Base-by-base conservation (phyloP, 1,140 invertebrate genomes). In the Sitophilus oryzae region DNA sequence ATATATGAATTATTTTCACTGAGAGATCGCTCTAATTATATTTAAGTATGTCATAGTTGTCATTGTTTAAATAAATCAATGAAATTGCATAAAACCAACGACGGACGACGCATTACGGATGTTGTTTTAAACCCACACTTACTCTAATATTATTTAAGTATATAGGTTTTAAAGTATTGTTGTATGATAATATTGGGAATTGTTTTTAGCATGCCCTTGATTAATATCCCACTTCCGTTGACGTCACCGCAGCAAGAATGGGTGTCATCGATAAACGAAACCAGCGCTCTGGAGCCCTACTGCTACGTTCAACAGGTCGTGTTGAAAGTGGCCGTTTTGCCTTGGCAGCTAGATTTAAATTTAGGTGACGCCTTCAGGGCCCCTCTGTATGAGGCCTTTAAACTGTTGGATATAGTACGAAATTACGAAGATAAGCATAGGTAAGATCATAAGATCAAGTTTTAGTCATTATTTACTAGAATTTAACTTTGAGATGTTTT, bases 291-390 rank as follows among this genome's bases (percentile, higher is more conserved):
- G 19, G 76, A 76, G 34, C 84, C 88, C 16, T 77, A 84, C 41
- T 78, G 88, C 21, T 95, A 88, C 72, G 79, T 96, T 16, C 92
- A 91, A 69, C 89, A 92, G 77, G 85, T 91, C 50, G 77, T 84
- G 21, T 70, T 86, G 56, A 74, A 77, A 48, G 67, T 69, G 3
- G 70, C 87, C 54, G 90, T 96, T 16, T 79, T 87, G 49, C 93
- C 93, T 55, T 96, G 93, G 93, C 80, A 79, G 43, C 76, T 80
- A 56, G 82, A 88, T 61, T 73, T 96, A 50, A 81, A 83, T 58
- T 72, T 93, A 57, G 84, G 85, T 66, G 93, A 96, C 80, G 91
- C 91, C 41, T 93, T 93, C 69, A 77, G 90, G 64, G 90, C 84
- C 16, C 91, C 93, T 21, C 74, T 96, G 1, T 83, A 85, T 64